These are phyloP conservation scores for Calcarius lapponicus DNA, from an alignment of 2,797 vertebrate species.

Conservation along the genomic window DNA sequence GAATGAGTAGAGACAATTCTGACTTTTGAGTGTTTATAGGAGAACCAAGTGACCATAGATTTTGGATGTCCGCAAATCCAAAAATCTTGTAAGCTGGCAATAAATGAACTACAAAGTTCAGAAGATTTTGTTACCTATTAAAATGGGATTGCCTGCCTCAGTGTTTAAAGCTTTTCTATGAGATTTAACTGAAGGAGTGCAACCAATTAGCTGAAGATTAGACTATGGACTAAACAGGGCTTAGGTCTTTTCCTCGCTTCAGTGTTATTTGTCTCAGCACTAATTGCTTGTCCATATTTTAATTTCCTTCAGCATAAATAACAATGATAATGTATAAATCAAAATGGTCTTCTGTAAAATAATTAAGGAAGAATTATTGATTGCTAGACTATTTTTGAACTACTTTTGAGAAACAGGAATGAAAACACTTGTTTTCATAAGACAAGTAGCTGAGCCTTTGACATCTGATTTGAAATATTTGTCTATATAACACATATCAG, in stretches of 20 bases:
- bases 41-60: not conserved
- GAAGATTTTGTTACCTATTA: slow-evolving; percentile 29
- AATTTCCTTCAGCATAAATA: not conserved
- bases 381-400: not conserved
- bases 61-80: not conserved
- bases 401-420: not conserved
- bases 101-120: not conserved
- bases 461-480: not conserved
- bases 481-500: not conserved
- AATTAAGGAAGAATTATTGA: not conserved
- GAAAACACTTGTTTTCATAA: not conserved
- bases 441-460: not conserved
- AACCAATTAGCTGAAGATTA: slow-evolving; percentile 39
- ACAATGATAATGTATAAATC: not conserved
- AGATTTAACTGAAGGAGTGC: slow-evolving; percentile 11
- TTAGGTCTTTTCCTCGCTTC: not conserved
- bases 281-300: not conserved
- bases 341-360: not conserved
- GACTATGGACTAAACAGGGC: not conserved
- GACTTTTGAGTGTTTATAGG: not conserved
- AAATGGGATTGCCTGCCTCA: slow-evolving; percentile 5
- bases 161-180: not conserved
- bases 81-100: not conserved
- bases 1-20: not conserved
- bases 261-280: not conserved